Percentiles rank a stretch among this genome's conserved stretches.
Conservation (phyloP, 2,113 vertebrate genomes). For the Holacanthus passer region DNA sequence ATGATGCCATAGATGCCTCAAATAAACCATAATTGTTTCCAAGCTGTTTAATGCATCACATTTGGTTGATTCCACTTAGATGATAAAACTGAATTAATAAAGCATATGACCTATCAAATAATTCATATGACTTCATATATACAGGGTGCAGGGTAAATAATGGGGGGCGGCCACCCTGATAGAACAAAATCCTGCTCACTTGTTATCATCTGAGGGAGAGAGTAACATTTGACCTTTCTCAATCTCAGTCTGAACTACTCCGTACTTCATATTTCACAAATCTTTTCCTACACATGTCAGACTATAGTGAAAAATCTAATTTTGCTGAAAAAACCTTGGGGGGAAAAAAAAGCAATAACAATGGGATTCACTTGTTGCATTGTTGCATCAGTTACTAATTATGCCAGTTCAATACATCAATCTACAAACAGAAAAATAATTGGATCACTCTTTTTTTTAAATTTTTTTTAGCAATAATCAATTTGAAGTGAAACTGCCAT, state of each 20-base stretch:
- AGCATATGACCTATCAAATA: neutral
- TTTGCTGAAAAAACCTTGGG: neutral
- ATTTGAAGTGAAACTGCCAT: neutral
- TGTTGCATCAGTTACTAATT: neutral
- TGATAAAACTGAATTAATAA: neutral
- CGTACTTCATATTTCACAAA: conserved; percentile 5
- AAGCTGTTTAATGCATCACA: neutral
- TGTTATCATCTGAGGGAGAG: conserved; percentile 1
- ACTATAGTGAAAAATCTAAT: too few relatives aligned
- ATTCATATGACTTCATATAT: neutral
- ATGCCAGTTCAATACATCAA: neutral
- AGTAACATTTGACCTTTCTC: neutral
- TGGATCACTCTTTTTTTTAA: neutral
- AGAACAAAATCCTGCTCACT: neutral
- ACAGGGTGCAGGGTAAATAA: neutral
- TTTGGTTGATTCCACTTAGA: neutral
- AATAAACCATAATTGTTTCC: neutral
- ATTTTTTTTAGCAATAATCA: neutral
- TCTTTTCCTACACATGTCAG: conserved; percentile 3
- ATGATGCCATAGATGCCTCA: neutral
- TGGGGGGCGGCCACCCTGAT: neutral
- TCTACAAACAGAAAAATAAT: neutral
- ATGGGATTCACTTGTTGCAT: conserved; percentile 24
- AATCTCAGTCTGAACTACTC: conserved; percentile 5
- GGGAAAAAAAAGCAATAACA: too few relatives aligned